Percentiles rank a stretch among this genome's conserved stretches.
These are phyloP conservation scores for Odontophorus gujanensis DNA, from an alignment of 2,113 vertebrate species.

Conservation along the genomic window DNA sequence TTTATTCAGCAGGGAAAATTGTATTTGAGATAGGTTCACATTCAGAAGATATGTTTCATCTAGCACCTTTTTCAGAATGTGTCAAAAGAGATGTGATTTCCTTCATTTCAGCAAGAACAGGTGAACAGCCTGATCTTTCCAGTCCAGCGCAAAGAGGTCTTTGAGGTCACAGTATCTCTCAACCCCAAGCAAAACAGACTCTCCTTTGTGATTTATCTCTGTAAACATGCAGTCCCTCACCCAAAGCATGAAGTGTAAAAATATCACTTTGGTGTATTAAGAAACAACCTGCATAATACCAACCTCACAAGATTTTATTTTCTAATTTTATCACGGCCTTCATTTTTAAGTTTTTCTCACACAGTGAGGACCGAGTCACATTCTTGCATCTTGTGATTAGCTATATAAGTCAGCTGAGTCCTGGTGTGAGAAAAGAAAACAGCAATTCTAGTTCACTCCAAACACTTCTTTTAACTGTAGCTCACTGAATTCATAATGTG, in stretches of 20 bases:
- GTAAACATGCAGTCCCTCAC: background rate
- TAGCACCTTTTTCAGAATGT: background rate
- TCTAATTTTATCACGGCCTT: background rate
- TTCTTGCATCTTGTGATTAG: conserved; percentile 23
- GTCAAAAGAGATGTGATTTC: background rate
- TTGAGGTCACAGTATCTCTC: background rate
- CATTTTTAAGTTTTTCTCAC: background rate
- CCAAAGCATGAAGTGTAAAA: background rate
- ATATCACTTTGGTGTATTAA: background rate
- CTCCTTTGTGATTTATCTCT: background rate
- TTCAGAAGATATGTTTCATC: background rate
- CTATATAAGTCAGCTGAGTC: conserved; percentile 22
- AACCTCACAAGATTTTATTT: background rate
- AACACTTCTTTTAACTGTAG: conserved; percentile 36
- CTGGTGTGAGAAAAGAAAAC: background rate
- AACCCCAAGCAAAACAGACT: background rate
- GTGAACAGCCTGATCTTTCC: background rate
- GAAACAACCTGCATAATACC: background rate
- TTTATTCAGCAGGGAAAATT: background rate
- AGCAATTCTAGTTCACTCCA: background rate
- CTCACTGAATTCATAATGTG: background rate
- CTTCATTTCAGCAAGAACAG: background rate
- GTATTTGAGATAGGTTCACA: background rate
- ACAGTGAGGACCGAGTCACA: background rate
- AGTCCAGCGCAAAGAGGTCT: background rate